Evolutionary conservation across 2,797 vertebrate species (phyloP).

Genomic region (Oryzias sinensis): DNA sequence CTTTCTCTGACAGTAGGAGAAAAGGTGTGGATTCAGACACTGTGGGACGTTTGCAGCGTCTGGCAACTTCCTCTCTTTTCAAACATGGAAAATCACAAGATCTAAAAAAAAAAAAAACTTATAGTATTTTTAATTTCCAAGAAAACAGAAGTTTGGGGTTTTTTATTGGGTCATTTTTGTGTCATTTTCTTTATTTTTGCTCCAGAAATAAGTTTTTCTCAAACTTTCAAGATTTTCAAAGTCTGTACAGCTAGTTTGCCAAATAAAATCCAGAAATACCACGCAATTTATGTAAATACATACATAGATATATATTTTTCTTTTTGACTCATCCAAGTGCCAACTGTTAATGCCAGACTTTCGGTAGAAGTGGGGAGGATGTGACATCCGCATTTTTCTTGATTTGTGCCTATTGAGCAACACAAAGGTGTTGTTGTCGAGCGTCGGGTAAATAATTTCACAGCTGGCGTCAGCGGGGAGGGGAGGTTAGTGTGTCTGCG

Average conservation of each 20-base stretch:
- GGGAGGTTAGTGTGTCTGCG: conserved; percentile 43
- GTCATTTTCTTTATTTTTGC: no score
- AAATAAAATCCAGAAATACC: conserved; percentile 10
- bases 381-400: conserved; percentile 16
- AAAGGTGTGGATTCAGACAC: conserved; percentile 73
- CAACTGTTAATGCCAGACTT: conserved; percentile 31
- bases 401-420: conserved; percentile 16
- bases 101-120: not conserved
- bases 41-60: conserved; percentile 26
- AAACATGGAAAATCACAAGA: not conserved
- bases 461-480: conserved; percentile 23
- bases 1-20: conserved; percentile 77
- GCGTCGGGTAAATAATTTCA: conserved; percentile 46
- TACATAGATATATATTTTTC: not conserved
- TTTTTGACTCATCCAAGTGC: conserved; percentile 15
- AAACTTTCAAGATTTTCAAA: conserved; percentile 2
- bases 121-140: not conserved
- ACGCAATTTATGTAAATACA: not conserved
- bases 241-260: not conserved
- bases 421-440: conserved; percentile 29
- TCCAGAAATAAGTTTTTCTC: not conserved
- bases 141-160: not conserved
- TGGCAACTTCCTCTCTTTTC: conserved; percentile 13
- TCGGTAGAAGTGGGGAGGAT: not conserved
- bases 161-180: not conserved